A percentile compares a stretch with the other conserved stretches of the same genome.
These are phyloP conservation scores for Xyrichtys novacula DNA, from an alignment of 2,797 vertebrate species.

Conservation along the genomic window DNA sequence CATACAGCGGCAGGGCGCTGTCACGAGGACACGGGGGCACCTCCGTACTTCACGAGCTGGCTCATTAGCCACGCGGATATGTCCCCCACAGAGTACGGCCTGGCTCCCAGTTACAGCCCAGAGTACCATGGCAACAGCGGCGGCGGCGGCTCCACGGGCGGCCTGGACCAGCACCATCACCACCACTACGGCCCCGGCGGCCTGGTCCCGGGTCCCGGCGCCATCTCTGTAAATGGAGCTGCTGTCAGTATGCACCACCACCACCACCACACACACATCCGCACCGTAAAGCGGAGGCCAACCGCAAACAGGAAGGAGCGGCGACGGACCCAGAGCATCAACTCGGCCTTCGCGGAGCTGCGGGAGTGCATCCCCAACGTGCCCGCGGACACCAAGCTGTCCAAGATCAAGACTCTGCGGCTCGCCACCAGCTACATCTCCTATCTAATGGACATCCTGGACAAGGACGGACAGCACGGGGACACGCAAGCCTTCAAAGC, in stretches of 20 bases:
- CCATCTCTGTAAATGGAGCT: slow-evolving; percentile 66
- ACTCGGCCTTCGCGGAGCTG: slow-evolving; percentile 97
- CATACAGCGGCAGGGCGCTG: slow-evolving; percentile 90
- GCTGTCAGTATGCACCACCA: slow-evolving; percentile 66
- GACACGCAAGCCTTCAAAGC: slow-evolving; percentile 98
- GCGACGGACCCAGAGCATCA: slow-evolving; percentile 98
- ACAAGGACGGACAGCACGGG: slow-evolving; percentile 95
- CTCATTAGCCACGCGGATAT: slow-evolving; percentile 96
- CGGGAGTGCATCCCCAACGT: slow-evolving; percentile 98
- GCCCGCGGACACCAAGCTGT: slow-evolving; percentile 97
- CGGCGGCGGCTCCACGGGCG: slow-evolving; percentile 53
- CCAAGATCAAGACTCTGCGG: slow-evolving; percentile 97
- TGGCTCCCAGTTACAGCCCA: slow-evolving; percentile 76
- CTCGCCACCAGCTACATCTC: slow-evolving; percentile 99
- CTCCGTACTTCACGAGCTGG: slow-evolving; percentile 98
- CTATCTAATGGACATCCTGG: slow-evolving; percentile 99
- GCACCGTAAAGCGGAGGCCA: slow-evolving; percentile 93
- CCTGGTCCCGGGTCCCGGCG: slow-evolving; percentile 52
- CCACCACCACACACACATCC: slow-evolving; percentile 90
- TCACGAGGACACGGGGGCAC: slow-evolving; percentile 88
- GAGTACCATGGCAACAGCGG: slow-evolving; percentile 75
- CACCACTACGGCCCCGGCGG: slow-evolving; percentile 73
- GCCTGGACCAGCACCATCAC: slow-evolving; percentile 70
- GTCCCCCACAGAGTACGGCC: slow-evolving; percentile 93
- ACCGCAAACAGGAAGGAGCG: slow-evolving; percentile 98